phyloP scores from a whole-genome alignment of 2,797 vertebrate genomes.

The Cirrhinus molitorella region DNA sequence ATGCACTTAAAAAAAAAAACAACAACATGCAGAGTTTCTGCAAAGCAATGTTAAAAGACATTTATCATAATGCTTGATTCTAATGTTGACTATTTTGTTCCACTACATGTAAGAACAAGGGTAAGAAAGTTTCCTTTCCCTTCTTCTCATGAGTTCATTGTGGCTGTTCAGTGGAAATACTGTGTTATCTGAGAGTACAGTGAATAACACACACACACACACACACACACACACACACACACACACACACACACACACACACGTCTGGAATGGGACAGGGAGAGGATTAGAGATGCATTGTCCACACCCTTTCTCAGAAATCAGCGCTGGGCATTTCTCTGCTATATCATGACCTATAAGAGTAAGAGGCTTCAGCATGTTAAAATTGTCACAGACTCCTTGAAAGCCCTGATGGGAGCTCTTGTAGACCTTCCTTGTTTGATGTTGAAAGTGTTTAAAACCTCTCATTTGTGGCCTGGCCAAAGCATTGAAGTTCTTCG shows the following conservation, averaged over 20 bases:
- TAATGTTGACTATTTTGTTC: not conserved
- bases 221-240: not conserved
- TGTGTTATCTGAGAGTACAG: conserved; percentile 31
- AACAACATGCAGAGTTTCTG: not conserved
- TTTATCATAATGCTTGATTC: not conserved
- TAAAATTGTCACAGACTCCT: conserved; percentile 9
- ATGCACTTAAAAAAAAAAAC: not conserved
- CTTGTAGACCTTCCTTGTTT: conserved; percentile 37
- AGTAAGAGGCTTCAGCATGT: not conserved
- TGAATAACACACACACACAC: not conserved
- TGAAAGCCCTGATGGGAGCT: not conserved
- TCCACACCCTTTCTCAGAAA: conserved; percentile 14
- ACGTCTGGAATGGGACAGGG: conserved; percentile 1
- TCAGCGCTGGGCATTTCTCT: not conserved
- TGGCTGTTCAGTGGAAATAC: conserved; percentile 13
- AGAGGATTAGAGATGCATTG: conserved; percentile 25
- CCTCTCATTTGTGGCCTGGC: conserved; percentile 32
- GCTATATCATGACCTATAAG: not conserved
- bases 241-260: not conserved
- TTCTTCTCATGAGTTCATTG: not conserved
- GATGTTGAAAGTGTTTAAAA: conserved; percentile 64
- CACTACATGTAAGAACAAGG: not conserved
- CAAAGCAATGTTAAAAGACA: not conserved
- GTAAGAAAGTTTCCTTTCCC: not conserved
- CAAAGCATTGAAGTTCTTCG: conserved; percentile 15